Percentiles rank a stretch among this genome's conserved stretches.
Evolutionary conservation across 2,113 vertebrate species (phyloP).

Genomic region (Ceyx melanurus): DNA sequence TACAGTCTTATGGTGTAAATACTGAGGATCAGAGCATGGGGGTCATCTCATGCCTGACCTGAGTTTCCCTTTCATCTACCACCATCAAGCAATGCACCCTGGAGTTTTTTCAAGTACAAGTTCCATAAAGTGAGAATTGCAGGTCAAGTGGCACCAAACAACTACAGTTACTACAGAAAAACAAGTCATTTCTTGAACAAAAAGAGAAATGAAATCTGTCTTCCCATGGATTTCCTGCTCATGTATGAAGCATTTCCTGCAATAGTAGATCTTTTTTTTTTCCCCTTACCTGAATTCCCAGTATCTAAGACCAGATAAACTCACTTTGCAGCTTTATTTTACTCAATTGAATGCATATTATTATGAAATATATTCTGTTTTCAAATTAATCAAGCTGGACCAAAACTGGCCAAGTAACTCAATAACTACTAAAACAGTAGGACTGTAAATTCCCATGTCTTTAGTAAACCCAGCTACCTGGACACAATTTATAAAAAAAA

Average conservation of each 20-base stretch:
- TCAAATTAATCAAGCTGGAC: not conserved
- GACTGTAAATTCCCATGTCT: not conserved
- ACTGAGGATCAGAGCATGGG: not conserved
- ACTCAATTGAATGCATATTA: too few relatives aligned
- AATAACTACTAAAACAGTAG: not conserved
- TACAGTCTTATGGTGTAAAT: not conserved
- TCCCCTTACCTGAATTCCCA: not conserved
- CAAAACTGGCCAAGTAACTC: not conserved
- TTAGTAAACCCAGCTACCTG: not conserved
- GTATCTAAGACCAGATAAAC: not conserved
- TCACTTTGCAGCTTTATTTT: not conserved
- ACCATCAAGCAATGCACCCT: rapidly evolving
- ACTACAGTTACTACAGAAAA: not conserved
- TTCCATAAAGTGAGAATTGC: not conserved
- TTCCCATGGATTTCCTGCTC: not conserved
- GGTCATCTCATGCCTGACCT: not conserved
- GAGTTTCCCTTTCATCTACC: not conserved
- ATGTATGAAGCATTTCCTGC: not conserved
- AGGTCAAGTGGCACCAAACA: not conserved
- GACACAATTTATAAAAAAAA: not conserved
- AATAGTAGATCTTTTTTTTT: not conserved
- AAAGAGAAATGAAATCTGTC: not conserved
- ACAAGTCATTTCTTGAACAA: not conserved
- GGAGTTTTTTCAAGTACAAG: not conserved
- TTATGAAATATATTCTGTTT: too few relatives aligned